Evolutionary conservation across 2,113 vertebrate genomes (phyloP).

Genomic region (Chlorodrepanis virens): DNA sequence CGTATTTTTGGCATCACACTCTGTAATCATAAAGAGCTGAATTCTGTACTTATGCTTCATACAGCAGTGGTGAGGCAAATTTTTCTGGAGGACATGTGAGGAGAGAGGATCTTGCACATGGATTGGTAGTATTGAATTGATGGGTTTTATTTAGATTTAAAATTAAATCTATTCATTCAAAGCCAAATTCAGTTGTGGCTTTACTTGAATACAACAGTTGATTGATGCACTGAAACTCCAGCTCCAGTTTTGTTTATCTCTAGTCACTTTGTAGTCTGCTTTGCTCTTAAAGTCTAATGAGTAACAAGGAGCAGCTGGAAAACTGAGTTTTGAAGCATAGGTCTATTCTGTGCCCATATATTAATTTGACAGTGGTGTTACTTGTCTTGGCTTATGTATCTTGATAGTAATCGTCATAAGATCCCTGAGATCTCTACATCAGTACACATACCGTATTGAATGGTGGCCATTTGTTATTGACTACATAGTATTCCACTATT

Average conservation of each 20-base stretch:
- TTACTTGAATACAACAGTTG: not conserved
- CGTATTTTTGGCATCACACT: not conserved
- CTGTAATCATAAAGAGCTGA: not conserved
- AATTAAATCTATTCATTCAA: not conserved
- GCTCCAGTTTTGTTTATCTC: not conserved
- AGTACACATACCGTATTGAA: not conserved
- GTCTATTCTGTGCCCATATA: not conserved
- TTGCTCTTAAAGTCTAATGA: not conserved
- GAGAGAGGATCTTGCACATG: not conserved
- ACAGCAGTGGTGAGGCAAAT: not conserved
- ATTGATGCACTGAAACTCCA: not conserved
- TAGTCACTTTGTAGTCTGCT: not conserved
- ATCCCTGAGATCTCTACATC: not conserved
- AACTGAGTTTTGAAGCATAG: not conserved
- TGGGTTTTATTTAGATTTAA: not conserved
- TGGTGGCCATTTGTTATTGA: not conserved
- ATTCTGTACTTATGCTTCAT: not conserved
- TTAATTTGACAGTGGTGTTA: not conserved
- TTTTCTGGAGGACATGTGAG: not conserved
- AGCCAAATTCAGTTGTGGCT: not conserved
- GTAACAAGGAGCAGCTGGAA: not conserved
- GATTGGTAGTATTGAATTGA: not conserved
- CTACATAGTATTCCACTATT: not conserved
- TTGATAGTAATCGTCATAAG: not conserved
- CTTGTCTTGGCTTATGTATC: not conserved